Conservation (phyloP, 2,888 invertebrate species). For the Margaritifera margaritifera region DNA sequence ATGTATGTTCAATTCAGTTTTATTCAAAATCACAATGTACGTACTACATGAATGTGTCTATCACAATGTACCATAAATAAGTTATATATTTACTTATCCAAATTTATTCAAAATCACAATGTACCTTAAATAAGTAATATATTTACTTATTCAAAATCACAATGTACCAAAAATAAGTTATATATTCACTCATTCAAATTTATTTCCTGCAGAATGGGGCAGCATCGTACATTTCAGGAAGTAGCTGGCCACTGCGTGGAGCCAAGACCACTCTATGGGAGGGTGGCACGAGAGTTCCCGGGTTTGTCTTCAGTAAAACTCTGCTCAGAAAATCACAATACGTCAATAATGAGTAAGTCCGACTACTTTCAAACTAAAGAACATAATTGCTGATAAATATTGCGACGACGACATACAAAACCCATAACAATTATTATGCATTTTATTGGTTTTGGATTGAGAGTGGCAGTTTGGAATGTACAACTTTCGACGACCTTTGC, state of each 20-base stretch:
- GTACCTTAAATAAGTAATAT: not conserved
- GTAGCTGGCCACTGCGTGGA: conserved; percentile 73
- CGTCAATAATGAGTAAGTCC: conserved; percentile 55
- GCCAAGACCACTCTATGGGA: conserved; percentile 89
- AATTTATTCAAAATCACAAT: not conserved
- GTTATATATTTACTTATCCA: not conserved
- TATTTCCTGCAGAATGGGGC: conserved; percentile 70
- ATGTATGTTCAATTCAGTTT: too few species aligned
- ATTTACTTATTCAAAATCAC: not conserved
- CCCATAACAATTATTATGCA: too few species aligned
- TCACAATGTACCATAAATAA: not conserved
- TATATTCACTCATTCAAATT: not conserved
- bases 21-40: not conserved
- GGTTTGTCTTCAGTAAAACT: conserved; percentile 70
- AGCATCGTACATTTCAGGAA: conserved; percentile 68
- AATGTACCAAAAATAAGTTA: not conserved
- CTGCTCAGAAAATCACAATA: conserved; percentile 53
- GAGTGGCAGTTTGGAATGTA: too few species aligned
- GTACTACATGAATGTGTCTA: too few species aligned
- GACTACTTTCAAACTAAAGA: too few species aligned
- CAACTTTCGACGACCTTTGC: too few species aligned
- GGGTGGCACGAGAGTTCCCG: conserved; percentile 78
- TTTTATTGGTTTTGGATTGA: too few species aligned
- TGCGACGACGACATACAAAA: too few species aligned
- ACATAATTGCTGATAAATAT: too few species aligned